Conservation (phyloP, 2,113 vertebrate species). For the Colistium nudipinnis region DNA sequence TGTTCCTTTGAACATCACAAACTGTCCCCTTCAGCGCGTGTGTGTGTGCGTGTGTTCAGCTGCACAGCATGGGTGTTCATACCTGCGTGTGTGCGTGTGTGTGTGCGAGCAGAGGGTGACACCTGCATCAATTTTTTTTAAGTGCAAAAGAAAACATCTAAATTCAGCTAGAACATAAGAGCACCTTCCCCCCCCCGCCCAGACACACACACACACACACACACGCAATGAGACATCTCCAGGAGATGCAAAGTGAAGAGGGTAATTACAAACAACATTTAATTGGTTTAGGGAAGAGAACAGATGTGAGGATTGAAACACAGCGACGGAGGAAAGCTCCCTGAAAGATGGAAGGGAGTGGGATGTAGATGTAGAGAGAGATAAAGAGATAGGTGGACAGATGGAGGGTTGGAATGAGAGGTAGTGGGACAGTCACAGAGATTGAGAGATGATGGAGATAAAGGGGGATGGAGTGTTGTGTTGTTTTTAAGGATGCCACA, state of each 20-base stretch:
- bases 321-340: conserved; percentile 31
- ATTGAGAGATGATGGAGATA: conserved; percentile 47
- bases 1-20: conserved; percentile 18
- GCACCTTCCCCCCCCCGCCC: background rate
- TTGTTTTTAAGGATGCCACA: conserved; percentile 30
- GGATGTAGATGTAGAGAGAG: conserved; percentile 27
- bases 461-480: conserved; percentile 42
- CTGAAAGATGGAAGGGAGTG: conserved; percentile 45
- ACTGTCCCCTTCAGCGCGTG: background rate
- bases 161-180: conserved; percentile 19
- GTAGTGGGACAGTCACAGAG: conserved; percentile 17
- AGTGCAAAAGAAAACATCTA: conserved; percentile 28
- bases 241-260: conserved; percentile 40
- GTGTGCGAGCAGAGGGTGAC: background rate
- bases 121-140: conserved; percentile 16
- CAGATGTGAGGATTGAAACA: conserved; percentile 59
- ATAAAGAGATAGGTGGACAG: conserved; percentile 59
- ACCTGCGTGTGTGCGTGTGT: conserved; percentile 1
- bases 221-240: conserved; percentile 36
- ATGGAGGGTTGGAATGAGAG: conserved; percentile 47
- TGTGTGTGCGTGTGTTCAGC: background rate
- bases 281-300: conserved; percentile 60
- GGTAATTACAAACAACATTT: conserved; percentile 58
- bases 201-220: background rate
- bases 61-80: background rate